These are phyloP conservation scores for Rousettus leschenaultii DNA, from an alignment of 2,113 vertebrate species.

Conservation along the genomic window DNA sequence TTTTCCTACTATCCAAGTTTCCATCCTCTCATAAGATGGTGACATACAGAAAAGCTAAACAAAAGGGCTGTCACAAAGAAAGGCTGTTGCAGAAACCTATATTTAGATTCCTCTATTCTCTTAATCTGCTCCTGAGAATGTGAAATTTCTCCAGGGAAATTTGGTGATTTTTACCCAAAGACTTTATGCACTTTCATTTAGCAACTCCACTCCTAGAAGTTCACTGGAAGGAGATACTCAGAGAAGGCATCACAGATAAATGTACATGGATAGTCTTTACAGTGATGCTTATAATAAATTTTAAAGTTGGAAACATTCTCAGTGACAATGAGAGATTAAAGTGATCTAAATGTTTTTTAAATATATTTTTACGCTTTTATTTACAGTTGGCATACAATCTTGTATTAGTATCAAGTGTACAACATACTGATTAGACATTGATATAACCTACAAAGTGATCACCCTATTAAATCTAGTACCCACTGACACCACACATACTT, in stretches of 20 bases:
- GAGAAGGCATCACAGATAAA: not conserved
- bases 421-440: no score
- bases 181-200: not conserved
- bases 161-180: not conserved
- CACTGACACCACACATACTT: no score
- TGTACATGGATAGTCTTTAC: not conserved
- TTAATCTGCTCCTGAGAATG: not conserved
- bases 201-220: not conserved
- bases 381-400: no score
- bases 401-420: no score
- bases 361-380: no score
- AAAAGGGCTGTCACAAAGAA: not conserved
- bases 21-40: conserved; percentile 9
- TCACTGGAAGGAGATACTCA: not conserved
- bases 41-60: not conserved
- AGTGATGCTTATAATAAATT: not conserved
- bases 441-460: no score
- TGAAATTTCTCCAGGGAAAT: not conserved
- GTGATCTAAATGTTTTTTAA: not conserved
- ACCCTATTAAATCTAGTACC: no score
- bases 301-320: not conserved
- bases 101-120: not conserved
- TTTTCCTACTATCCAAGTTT: not conserved
- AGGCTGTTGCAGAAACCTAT: not conserved
- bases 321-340: not conserved